Evolutionary conservation across 2,113 vertebrate genomes (phyloP).

Genomic region (Acrocephalus kingi): DNA sequence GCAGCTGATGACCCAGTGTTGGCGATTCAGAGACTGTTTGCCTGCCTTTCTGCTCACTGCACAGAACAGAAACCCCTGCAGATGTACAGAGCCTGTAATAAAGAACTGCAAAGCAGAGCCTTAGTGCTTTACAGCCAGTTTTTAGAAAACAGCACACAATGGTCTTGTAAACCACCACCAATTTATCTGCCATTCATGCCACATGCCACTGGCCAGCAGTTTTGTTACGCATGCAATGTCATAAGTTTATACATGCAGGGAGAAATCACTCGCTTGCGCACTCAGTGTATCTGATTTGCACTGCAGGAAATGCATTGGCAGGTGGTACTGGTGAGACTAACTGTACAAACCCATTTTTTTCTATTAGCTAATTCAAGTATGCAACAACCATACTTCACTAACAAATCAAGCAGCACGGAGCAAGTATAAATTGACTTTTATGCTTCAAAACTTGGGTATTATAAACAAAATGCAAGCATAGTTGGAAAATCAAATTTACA

Average conservation of each 20-base stretch:
- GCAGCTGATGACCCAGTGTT: constrained; percentile 21
- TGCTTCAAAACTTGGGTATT: not conserved
- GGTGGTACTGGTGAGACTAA: not conserved
- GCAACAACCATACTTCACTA: not conserved
- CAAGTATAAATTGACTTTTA: not conserved
- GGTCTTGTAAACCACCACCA: not conserved
- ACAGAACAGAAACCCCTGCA: not conserved
- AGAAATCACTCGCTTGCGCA: not conserved
- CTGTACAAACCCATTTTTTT: not conserved
- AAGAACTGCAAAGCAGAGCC: not conserved
- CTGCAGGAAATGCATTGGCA: not conserved
- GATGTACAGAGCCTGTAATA: not conserved
- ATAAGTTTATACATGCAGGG: not conserved
- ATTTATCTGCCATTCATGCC: not conserved
- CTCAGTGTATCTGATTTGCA: not conserved
- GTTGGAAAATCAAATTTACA: not conserved
- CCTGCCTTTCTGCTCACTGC: not conserved
- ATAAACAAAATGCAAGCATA: not conserved
- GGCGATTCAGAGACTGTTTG: not conserved
- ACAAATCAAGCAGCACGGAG: not conserved
- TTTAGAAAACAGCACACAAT: not conserved
- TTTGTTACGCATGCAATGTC: not conserved
- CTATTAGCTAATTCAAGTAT: not conserved
- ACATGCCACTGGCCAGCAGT: not conserved
- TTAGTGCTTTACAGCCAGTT: not conserved